These are phyloP conservation scores for Zoanthus sociatus DNA, from an alignment of 92 coral and sea anemone genomes.

Conservation along the genomic window DNA sequence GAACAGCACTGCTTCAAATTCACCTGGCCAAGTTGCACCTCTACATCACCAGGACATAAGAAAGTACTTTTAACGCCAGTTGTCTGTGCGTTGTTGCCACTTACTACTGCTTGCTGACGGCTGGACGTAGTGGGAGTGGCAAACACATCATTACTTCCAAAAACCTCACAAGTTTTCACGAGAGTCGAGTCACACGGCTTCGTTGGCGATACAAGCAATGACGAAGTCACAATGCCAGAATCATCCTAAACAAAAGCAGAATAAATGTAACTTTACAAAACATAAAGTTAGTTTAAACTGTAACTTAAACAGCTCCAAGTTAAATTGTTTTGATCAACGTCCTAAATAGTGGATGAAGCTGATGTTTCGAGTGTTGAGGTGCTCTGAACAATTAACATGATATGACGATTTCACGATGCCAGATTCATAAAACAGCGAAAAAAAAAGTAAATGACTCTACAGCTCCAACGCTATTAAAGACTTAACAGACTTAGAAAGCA, in stretches of 20 bases:
- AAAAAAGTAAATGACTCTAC: no score
- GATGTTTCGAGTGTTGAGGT: no score
- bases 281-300: background rate
- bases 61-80: conserved; percentile 62
- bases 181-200: conserved; percentile 66
- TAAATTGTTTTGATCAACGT: no score
- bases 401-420: no score
- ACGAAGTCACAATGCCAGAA: conserved; percentile 76
- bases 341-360: no score
- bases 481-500: no score
- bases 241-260: conserved; percentile 76
- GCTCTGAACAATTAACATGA: no score
- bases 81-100: conserved; percentile 76
- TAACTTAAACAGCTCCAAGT: no score
- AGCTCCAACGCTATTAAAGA: no score
- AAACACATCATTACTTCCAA: conserved; percentile 81
- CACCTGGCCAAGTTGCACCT: conserved; percentile 65
- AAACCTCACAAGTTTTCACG: conserved; percentile 90
- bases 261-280: background rate
- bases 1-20: conserved; percentile 53
- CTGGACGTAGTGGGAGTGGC: conserved; percentile 85
- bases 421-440: no score
- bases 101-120: conserved; percentile 66
- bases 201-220: conserved; percentile 69
- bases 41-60: conserved; percentile 75